Evolutionary conservation across 2,113 vertebrate species (phyloP).

Genomic region (Saimiri boliviensis): DNA sequence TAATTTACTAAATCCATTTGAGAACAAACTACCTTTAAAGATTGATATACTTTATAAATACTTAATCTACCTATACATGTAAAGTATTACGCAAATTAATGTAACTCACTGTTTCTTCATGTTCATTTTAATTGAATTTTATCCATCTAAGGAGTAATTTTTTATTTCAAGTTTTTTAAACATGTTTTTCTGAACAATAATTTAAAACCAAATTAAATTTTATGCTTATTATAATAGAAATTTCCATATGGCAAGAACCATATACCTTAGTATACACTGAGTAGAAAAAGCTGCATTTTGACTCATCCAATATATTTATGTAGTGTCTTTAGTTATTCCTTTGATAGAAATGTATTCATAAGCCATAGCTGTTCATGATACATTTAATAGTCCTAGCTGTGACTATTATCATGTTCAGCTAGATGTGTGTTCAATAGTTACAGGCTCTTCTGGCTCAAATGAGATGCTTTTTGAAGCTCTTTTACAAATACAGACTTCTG

Average conservation of each 20-base stretch:
- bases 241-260: neutral
- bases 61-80: neutral
- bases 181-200: neutral
- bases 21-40: slow-evolving; percentile 25
- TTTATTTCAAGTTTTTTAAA: slow-evolving; percentile 1
- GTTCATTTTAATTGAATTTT: slow-evolving; percentile 41
- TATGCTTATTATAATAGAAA: neutral
- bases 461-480: slow-evolving; percentile 8
- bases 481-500: neutral
- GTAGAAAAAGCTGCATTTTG: neutral
- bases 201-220: slow-evolving; percentile 9
- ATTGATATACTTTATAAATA: neutral
- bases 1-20: slow-evolving; percentile 1
- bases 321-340: neutral
- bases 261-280: neutral
- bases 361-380: neutral
- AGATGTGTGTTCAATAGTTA: neutral
- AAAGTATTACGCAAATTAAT: neutral
- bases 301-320: neutral
- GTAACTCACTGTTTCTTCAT: neutral
- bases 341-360: neutral
- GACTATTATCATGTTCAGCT: neutral
- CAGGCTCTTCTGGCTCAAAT: neutral
- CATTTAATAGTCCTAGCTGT: neutral
- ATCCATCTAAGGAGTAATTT: neutral